These are phyloP conservation scores for Candoia aspera DNA, from an alignment of 2,113 vertebrate species.

Conservation along the genomic window DNA sequence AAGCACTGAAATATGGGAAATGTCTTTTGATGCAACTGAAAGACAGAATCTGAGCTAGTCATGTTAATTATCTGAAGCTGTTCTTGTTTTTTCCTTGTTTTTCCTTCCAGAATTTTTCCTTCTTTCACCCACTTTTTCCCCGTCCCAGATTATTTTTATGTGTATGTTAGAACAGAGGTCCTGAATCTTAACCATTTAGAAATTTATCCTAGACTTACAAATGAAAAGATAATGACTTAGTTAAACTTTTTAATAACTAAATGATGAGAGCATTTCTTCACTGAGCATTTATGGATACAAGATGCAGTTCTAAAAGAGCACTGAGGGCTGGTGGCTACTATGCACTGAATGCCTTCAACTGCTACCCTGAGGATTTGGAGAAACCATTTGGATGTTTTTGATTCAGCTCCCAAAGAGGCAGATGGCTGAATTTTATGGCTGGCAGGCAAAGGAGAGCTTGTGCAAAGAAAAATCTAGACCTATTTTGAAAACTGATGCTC, in stretches of 20 bases:
- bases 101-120: background rate
- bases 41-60: background rate
- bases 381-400: background rate
- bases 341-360: background rate
- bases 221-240: background rate
- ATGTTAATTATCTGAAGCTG: background rate
- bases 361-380: background rate
- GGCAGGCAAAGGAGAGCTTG: background rate
- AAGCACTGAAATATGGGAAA: background rate
- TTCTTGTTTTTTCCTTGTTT: background rate
- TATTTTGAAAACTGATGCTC: background rate
- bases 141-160: background rate
- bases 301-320: background rate
- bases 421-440: background rate
- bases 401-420: background rate
- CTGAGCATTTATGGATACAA: background rate
- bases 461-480: background rate
- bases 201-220: background rate
- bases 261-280: background rate
- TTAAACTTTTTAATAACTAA: background rate
- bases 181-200: background rate
- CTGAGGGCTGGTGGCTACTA: background rate
- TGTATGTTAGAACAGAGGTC: no score
- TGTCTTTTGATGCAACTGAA: background rate
- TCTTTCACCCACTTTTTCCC: background rate